Base-by-base conservation (phyloP, 2,113 vertebrate species). In the Stomatorhinus ivindoensis region DNA sequence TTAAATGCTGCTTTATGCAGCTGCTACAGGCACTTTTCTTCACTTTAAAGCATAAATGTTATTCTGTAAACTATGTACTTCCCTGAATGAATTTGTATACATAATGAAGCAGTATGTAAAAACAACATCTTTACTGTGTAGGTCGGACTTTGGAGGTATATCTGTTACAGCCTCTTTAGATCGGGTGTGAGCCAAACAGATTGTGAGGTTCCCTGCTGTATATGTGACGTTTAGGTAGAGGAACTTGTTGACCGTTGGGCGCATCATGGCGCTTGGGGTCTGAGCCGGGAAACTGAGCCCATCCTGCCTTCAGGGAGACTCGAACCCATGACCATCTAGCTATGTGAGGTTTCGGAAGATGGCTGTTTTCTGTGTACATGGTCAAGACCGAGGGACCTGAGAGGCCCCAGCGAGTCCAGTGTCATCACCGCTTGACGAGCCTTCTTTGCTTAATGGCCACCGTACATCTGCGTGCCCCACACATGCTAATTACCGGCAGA, bases 401-500 rank as follows among this genome's bases (percentile, higher is more conserved):
- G 61, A 31, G 2, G 27, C 3, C 8, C 10, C 27, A 24, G n/a
- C 0, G 27, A 10, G 65, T 69, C 11, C 27, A 1, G 84, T 51
- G n/a, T 48, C 47, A 27, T 86, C 47, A 1, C 48, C 21, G 48
- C 17, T 47, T 86, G 84, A 51, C 84, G 9, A 24, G n/a, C 47
- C 47, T 9, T 27, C 48, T 46, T 53, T 50, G 24, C 84, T 86
- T 86, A 50, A 24, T 50, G 21, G 24, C 47, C 46, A 47, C 47
- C 13, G n/a, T 47, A 86, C 84, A 86, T 86, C 5, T 24, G 2
- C 21, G 53, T 58, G 53, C 53, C 84, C 47, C 24, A 39, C 39
- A 48, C 19, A 39, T 85, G 87, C 35, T 90, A 90, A 80, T 90
- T 35, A 90, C 65, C 47, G 3, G 24, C 76, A 21, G n/a, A 47